Conservation (phyloP, 2,113 vertebrate genomes). For the Sula dactylatra region DNA sequence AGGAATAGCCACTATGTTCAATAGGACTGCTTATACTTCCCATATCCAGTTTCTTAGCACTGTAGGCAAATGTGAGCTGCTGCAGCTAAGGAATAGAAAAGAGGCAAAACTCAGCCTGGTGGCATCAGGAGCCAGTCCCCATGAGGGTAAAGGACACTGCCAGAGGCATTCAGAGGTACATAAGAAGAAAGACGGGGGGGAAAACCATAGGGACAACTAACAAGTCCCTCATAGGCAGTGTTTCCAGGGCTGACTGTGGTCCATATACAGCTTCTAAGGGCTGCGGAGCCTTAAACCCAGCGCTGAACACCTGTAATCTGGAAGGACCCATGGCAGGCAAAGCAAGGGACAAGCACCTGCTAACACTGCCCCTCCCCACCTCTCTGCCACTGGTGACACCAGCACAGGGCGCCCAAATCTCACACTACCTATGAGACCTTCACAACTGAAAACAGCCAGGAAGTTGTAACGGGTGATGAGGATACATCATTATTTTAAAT, state of each 20-base stretch:
- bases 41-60: background rate
- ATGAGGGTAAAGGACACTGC: background rate
- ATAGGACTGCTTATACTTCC: background rate
- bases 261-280: background rate
- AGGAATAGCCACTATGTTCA: background rate
- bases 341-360: background rate
- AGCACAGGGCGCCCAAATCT: background rate
- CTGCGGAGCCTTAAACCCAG: background rate
- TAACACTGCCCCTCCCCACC: background rate
- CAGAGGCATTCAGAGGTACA: background rate
- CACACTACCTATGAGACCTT: background rate
- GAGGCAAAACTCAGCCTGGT: background rate
- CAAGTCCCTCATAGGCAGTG: background rate
- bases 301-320: accelerated
- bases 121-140: background rate
- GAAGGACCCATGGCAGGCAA: background rate
- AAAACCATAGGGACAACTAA: background rate
- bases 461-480: background rate
- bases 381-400: background rate
- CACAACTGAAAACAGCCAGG: background rate
- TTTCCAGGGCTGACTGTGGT: background rate
- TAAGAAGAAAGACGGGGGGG: background rate
- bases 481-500: background rate
- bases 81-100: background rate
- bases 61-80: background rate